Percentiles rank a stretch among this genome's conserved stretches.
These are phyloP conservation scores for Columba janthina DNA, from an alignment of 2,113 vertebrate species.

Conservation along the genomic window DNA sequence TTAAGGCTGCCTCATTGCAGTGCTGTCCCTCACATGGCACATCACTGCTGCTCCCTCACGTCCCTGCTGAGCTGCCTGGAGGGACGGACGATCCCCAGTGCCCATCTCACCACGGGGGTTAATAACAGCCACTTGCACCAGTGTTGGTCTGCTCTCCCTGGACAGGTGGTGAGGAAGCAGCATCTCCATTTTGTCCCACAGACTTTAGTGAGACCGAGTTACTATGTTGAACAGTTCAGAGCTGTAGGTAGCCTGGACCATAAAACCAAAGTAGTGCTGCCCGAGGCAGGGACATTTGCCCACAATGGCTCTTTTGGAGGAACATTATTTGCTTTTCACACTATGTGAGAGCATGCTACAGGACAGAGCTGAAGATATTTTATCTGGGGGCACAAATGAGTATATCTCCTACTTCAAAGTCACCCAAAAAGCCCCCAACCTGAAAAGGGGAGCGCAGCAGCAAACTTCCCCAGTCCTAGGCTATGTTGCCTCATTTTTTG, in stretches of 20 bases:
- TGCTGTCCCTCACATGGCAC: background rate
- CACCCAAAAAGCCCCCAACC: background rate
- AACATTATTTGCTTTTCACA: background rate
- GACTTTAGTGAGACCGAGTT: background rate
- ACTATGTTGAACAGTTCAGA: background rate
- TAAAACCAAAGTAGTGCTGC: background rate
- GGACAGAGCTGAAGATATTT: background rate
- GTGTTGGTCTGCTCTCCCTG: background rate
- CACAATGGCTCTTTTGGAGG: accelerated
- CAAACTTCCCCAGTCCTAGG: background rate
- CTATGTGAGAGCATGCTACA: background rate
- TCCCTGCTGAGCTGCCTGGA: background rate
- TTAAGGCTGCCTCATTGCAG: accelerated
- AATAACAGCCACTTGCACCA: background rate
- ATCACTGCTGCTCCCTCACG: accelerated
- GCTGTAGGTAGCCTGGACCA: background rate
- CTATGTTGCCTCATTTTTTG: background rate
- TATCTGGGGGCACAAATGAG: background rate
- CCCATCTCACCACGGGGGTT: background rate
- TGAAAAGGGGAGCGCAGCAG: background rate
- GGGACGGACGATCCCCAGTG: accelerated
- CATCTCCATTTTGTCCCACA: background rate
- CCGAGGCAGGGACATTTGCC: background rate
- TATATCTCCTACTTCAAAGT: background rate
- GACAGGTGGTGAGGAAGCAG: background rate